phyloP scores from a whole-genome alignment of 2,888 invertebrate species.

The Odontothrips loti region DNA sequence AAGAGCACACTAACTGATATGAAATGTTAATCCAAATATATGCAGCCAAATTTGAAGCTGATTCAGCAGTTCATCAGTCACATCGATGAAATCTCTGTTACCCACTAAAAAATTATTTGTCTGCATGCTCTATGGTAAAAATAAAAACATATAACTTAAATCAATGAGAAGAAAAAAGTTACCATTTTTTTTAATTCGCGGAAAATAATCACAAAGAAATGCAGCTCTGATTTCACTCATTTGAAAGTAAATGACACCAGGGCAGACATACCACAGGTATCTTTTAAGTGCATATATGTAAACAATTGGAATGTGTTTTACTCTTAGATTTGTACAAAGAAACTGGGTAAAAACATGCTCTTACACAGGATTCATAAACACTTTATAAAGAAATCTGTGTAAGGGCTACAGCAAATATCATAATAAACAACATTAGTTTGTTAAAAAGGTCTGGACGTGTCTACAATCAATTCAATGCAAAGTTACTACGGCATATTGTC shows the following conservation, averaged over 20 bases:
- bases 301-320: not conserved
- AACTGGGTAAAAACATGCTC: not conserved
- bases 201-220: no score
- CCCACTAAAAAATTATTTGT: not conserved
- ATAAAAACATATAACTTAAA: not conserved
- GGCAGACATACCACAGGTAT: no score
- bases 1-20: not conserved
- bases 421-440: not conserved
- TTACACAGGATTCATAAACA: not conserved
- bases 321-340: conserved; percentile 13
- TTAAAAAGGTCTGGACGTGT: not conserved
- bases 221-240: not conserved
- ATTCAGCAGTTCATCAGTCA: not conserved
- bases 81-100: not conserved
- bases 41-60: not conserved
- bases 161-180: no score
- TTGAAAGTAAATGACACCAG: not conserved
- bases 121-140: not conserved
- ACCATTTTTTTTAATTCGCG: no score
- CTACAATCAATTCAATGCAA: not conserved
- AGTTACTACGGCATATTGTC: not conserved
- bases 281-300: not conserved
- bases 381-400: not conserved
- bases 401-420: no score
- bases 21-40: not conserved